Conservation (phyloP, 2,797 vertebrate species). For the Leptoclinus maculatus region DNA sequence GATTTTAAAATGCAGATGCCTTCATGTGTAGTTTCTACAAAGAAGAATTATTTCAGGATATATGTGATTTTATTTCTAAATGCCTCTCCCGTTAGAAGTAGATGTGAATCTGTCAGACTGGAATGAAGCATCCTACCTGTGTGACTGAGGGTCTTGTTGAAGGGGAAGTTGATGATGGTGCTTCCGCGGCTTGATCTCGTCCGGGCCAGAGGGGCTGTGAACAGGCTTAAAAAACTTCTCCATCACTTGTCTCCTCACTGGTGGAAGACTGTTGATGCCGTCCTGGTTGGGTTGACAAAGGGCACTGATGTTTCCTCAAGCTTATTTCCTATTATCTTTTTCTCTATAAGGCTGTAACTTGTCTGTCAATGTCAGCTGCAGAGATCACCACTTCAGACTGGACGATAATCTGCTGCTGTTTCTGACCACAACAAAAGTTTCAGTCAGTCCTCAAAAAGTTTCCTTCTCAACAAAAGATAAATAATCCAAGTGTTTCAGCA, state of each 20-base stretch:
- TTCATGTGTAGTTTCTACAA: not conserved
- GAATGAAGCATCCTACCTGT: conserved; percentile 62
- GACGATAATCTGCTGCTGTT: not conserved
- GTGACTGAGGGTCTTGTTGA: conserved; percentile 59
- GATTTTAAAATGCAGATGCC: not conserved
- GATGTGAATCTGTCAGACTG: not conserved
- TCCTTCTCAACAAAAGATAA: not conserved
- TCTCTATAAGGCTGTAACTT: conserved; percentile 8
- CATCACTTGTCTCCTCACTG: conserved; percentile 76
- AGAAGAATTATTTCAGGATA: not conserved
- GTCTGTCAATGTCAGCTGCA: not conserved
- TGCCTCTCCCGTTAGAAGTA: not conserved
- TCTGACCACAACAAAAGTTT: conserved; percentile 8
- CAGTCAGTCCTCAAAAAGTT: not conserved
- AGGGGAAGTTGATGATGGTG: conserved; percentile 53
- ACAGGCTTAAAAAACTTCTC: conserved; percentile 86
- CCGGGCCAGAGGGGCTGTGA: conserved; percentile 60
- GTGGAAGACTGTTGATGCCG: conserved; percentile 40
- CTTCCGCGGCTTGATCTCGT: conserved; percentile 69
- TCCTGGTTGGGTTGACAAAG: conserved; percentile 17
- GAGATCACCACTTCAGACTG: conserved; percentile 6
- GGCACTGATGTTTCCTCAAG: conserved; percentile 11
- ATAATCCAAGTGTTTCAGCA: not conserved
- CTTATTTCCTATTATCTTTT: not conserved
- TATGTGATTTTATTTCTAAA: not conserved